These are phyloP conservation scores for Sander lucioperca DNA, from an alignment of 2,113 vertebrate genomes.

Conservation along the genomic window DNA sequence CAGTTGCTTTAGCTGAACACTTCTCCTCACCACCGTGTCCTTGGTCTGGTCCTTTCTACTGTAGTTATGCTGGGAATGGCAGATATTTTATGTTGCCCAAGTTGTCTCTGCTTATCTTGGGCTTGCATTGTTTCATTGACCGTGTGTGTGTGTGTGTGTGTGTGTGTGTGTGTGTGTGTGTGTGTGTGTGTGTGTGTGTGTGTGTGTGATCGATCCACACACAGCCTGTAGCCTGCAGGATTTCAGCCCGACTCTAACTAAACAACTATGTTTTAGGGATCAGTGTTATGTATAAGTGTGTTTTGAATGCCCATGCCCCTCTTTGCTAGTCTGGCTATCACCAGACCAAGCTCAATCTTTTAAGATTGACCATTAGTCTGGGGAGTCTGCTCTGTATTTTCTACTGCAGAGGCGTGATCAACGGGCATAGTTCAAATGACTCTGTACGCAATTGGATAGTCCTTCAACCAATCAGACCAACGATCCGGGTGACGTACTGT, in stretches of 20 bases:
- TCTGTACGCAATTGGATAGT: too few relatives aligned
- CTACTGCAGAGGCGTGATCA: too few relatives aligned
- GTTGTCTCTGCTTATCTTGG: neutral
- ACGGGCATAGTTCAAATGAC: too few relatives aligned
- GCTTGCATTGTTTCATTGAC: constrained; percentile 4
- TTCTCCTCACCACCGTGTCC: neutral
- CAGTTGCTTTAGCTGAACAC: neutral
- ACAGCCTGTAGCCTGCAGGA: neutral
- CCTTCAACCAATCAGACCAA: too few relatives aligned
- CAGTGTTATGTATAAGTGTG: neutral
- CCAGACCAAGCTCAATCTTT: too few relatives aligned
- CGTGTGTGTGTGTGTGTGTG: constrained; percentile 31
- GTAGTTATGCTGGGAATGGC: neutral
- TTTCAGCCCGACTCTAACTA: neutral
- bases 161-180: neutral
- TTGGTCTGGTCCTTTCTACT: neutral
- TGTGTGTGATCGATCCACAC: constrained; percentile 7
- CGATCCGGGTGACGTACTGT: too few relatives aligned
- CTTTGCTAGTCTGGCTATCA: neutral
- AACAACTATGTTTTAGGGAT: neutral
- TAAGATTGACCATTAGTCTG: too few relatives aligned
- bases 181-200: neutral
- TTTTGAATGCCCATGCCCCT: neutral
- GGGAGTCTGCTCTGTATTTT: too few relatives aligned
- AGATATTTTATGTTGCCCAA: constrained; percentile 16